Evolutionary conservation across 92 coral and sea anemone genomes (phyloP).

Genomic region (Epizoanthus stellaris): DNA sequence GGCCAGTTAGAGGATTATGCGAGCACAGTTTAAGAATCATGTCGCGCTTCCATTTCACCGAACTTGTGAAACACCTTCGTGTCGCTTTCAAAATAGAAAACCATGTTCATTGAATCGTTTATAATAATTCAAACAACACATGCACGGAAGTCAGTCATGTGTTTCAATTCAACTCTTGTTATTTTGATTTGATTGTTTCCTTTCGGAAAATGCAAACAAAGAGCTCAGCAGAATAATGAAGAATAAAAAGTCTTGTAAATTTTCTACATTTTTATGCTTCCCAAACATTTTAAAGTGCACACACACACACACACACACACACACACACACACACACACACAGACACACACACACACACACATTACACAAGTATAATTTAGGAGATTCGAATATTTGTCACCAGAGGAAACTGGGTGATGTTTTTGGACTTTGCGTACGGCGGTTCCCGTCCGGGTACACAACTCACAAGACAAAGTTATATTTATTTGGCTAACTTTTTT

Average conservation of each 20-base stretch:
- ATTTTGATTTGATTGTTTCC: slow-evolving; percentile 17
- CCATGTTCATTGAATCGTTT: background rate
- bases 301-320: background rate
- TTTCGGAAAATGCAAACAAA: slow-evolving; percentile 10
- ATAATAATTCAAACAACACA: slow-evolving; percentile 18
- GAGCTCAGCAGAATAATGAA: background rate
- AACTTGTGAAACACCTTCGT: slow-evolving; percentile 3
- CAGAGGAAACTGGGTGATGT: background rate
- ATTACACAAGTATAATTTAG: background rate
- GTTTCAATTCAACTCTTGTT: background rate
- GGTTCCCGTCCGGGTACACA: background rate
- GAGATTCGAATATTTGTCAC: background rate
- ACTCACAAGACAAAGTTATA: background rate
- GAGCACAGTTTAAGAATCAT: background rate
- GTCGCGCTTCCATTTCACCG: background rate
- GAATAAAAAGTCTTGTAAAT: background rate
- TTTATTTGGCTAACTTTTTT: background rate
- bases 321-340: background rate
- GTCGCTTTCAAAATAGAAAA: slow-evolving; percentile 3
- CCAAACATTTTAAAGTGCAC: background rate
- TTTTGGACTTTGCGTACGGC: background rate
- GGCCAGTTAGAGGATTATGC: background rate
- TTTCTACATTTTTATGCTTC: too few relatives aligned
- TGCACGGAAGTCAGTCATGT: slow-evolving; percentile 15
- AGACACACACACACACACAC: background rate